Evolutionary conservation across 2,113 vertebrate species (phyloP).

Genomic region (Mesocricetus auratus): DNA sequence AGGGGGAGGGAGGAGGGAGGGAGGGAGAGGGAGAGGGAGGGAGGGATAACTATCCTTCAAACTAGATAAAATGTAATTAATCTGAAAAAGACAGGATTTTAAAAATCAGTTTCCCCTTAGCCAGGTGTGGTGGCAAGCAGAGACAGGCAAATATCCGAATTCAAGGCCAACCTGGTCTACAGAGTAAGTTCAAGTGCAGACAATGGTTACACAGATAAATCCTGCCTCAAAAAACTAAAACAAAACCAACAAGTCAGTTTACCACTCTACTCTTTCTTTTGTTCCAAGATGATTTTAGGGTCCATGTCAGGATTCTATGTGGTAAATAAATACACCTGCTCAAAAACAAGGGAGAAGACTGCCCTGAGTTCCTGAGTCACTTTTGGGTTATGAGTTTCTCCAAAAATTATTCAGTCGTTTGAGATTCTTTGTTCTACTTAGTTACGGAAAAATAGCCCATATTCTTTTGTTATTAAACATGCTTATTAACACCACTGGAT

Average conservation of each 20-base stretch:
- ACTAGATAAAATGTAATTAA: conserved; percentile 64
- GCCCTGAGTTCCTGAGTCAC: background rate
- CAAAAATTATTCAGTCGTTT: conserved; percentile 40
- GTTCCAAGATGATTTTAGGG: conserved; percentile 45
- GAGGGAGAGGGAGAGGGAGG: no score
- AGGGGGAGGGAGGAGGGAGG: no score
- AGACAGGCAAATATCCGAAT: no score
- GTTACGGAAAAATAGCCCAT: conserved; percentile 12
- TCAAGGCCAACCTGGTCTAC: background rate
- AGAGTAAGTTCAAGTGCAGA: background rate
- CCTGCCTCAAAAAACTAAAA: background rate
- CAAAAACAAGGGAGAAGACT: background rate
- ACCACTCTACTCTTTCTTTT: background rate
- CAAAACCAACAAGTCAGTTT: background rate
- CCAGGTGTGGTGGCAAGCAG: background rate
- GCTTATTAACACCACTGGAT: conserved; percentile 26
- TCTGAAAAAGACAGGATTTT: background rate
- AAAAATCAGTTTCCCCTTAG: background rate
- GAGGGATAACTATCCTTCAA: conserved; percentile 27
- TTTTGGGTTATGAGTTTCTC: conserved; percentile 15
- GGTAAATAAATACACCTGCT: background rate
- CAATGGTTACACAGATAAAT: background rate
- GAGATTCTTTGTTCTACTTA: conserved; percentile 26
- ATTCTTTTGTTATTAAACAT: conserved; percentile 48
- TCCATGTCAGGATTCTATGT: background rate